A percentile compares a stretch with the other conserved stretches of the same genome.
Conservation (phyloP, 2,113 vertebrate genomes). For the Pseudonaja textilis region DNA sequence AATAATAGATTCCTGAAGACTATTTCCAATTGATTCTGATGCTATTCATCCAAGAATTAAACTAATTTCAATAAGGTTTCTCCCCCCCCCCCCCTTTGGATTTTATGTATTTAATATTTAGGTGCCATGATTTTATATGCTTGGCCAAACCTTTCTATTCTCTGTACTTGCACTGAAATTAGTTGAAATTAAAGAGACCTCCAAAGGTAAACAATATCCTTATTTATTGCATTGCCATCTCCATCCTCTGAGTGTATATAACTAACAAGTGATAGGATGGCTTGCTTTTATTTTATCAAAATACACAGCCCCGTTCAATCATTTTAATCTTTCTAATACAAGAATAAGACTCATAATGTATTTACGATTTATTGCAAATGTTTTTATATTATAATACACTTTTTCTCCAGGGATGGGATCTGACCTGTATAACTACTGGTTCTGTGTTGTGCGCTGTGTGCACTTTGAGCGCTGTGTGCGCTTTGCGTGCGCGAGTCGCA, state of each 20-base stretch:
- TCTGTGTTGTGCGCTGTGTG: too few relatives aligned
- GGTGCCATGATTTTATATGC: background rate
- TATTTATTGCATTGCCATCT: background rate
- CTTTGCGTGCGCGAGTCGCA: too few relatives aligned
- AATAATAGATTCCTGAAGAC: background rate
- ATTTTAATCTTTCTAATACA: conserved; percentile 22
- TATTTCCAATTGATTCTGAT: background rate
- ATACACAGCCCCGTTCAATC: background rate
- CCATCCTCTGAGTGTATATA: background rate
- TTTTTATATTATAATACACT: conserved; percentile 30
- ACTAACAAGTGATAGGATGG: conserved; percentile 10
- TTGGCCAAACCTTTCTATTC: background rate
- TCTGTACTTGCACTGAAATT: background rate
- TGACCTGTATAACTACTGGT: too few relatives aligned
- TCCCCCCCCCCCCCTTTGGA: background rate
- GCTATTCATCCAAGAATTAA: background rate
- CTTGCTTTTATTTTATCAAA: conserved; percentile 12
- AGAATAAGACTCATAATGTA: conserved; percentile 11
- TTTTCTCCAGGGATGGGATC: background rate
- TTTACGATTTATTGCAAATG: conserved; percentile 2
- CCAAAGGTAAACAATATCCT: conserved; percentile 1
- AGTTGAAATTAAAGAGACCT: conserved; percentile 16
- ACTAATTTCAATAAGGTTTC: background rate
- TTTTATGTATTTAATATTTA: conserved; percentile 15
- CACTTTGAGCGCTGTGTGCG: too few relatives aligned